These are phyloP conservation scores for Solenopsis invicta DNA, from an alignment of 1,140 invertebrate species.

Conservation along the genomic window DNA sequence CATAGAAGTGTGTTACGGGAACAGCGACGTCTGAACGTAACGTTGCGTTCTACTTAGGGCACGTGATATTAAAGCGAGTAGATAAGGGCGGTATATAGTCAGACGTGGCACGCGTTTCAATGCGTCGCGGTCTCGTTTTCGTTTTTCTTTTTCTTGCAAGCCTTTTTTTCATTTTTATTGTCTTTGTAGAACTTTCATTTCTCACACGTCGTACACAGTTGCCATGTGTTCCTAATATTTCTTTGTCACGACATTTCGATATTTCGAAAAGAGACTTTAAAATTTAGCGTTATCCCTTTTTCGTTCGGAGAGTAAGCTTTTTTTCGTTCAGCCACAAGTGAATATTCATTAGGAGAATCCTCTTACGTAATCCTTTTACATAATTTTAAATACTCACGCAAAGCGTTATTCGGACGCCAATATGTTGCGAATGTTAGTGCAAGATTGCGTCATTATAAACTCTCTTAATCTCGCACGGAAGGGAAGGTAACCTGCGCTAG, in stretches of 20 bases:
- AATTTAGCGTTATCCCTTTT: neutral
- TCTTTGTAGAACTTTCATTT: constrained; percentile 29
- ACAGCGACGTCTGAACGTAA: constrained; percentile 74
- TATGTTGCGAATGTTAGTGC: constrained; percentile 49
- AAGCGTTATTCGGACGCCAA: constrained; percentile 31
- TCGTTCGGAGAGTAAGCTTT: neutral
- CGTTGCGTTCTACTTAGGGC: constrained; percentile 73
- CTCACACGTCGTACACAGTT: neutral
- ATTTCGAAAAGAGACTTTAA: neutral
- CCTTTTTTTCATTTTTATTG: constrained; percentile 1
- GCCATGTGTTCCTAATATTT: neutral
- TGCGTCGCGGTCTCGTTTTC: constrained; percentile 1
- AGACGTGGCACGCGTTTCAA: constrained; percentile 60
- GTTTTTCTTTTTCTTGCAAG: neutral
- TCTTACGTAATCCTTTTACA: neutral
- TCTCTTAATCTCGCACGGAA: constrained; percentile 28
- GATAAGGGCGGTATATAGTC: constrained; percentile 63
- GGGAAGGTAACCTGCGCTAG: constrained; percentile 36
- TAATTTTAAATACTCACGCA: constrained; percentile 5
- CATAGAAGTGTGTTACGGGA: constrained; percentile 76
- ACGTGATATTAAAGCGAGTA: constrained; percentile 73
- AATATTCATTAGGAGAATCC: constrained; percentile 3
- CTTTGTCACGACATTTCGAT: neutral
- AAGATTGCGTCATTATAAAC: constrained; percentile 50
- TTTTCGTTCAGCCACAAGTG: neutral